A percentile compares a stretch with the other conserved stretches of the same genome.
These are phyloP conservation scores for Encarsia formosa DNA, from an alignment of 2,888 invertebrate species.

Conservation along the genomic window DNA sequence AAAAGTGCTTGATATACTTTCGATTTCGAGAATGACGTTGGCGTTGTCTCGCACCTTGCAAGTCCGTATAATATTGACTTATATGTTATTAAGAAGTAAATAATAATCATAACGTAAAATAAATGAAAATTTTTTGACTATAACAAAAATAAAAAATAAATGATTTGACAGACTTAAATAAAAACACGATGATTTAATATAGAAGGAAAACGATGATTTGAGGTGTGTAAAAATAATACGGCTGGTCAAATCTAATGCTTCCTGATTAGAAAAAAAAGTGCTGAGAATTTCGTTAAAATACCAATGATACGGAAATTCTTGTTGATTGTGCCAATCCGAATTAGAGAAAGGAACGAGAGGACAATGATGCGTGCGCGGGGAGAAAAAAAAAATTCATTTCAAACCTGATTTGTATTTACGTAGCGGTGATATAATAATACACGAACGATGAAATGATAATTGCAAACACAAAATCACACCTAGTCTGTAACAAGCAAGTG, in stretches of 20 bases:
- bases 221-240: conserved; percentile 2
- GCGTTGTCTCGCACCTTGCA: conserved; percentile 12
- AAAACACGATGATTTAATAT: not conserved
- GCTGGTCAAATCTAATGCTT: conserved; percentile 20
- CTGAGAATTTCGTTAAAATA: conserved; percentile 1
- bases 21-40: conserved; percentile 12
- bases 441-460: no score
- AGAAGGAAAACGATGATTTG: not conserved
- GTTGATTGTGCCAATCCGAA: conserved; percentile 37
- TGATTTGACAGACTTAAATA: not conserved
- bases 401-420: no score
- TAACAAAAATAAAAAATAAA: not conserved
- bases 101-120: no score
- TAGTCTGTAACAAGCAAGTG: no score
- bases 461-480: no score
- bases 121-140: no score
- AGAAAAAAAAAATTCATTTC: no score
- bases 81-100: conserved; percentile 3
- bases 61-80: conserved; percentile 13
- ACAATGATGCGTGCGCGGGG: conserved; percentile 1
- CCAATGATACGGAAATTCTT: conserved; percentile 19
- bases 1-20: no score
- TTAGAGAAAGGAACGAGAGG: conserved; percentile 17
- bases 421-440: no score
- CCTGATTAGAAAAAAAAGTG: conserved; percentile 14